Evolutionary conservation across 2,113 vertebrate genomes (phyloP), one percentile per base, ranked within the genome.

Genomic region (Chionis minor): DNA sequence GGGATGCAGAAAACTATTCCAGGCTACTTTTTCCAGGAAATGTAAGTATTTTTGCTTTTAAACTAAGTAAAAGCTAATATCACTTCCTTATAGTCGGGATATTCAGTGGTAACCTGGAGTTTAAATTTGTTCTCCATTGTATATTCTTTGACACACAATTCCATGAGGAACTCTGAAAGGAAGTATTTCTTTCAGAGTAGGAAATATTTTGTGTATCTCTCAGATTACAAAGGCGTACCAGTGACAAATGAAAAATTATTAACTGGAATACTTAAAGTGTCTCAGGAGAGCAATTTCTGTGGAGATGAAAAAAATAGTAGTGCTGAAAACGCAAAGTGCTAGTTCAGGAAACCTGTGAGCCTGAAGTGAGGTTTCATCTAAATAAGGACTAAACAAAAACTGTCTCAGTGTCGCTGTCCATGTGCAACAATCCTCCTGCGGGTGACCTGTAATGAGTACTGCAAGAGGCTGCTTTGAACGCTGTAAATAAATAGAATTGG

Each of bases 1-100:
- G 86, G 22, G 78, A 97, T 97, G 96, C 87, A 87, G 87, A 94
- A 94, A 91, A 80, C 45, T 33, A 54, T 42, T 33, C 51, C 87
- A 58, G 74, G 45, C 38, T 95, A 74, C 59, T 70, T 96, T 69
- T 86, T 80, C 51, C 94, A 95, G 51, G 67, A 96, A 91, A 86
- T 91, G 97, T 97, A 86, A 97, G 97, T 97, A 96, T 10, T 80
- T 75, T 79, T 71, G 47, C 69, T 79, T 86, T 91, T 69, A 49
- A 56, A 19, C 35, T 86, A 17, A 56, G n/a, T 18, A 40, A 23
- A 42, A 66, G 22, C 56, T 86, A 27, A 24, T 12, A 27, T 4
- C 40, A 26, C 35, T 32, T n/a, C 12, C 2, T 12, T 58, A 6
- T 35, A 51, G 40, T 18, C 3, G 3, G 78, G 90, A 18, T 85